Percentiles rank a stretch among this genome's conserved stretches.
Evolutionary conservation across 2,888 invertebrate species (phyloP).

Genomic region (Norana najaformis): DNA sequence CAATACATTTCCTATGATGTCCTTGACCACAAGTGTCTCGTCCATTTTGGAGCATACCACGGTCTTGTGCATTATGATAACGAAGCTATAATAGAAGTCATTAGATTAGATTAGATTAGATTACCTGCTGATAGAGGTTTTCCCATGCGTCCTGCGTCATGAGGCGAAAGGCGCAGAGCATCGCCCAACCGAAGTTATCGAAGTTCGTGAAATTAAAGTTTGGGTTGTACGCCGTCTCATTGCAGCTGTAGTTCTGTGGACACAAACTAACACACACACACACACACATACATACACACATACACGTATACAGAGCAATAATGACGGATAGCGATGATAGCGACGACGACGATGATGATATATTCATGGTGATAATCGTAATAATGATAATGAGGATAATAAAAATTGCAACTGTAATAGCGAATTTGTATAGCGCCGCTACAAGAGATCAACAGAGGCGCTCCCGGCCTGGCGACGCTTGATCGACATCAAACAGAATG

Average conservation of each 20-base stretch:
- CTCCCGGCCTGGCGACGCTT: no score
- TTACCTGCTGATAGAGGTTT: constrained; percentile 90
- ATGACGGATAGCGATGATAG: background rate
- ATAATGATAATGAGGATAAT: no score
- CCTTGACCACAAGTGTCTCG: no score
- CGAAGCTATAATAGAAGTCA: no score
- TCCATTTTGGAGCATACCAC: no score
- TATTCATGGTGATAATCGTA: no score
- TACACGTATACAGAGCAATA: background rate
- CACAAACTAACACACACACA: constrained; percentile 26
- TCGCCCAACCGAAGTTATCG: constrained; percentile 96
- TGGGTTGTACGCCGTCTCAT: constrained; percentile 88
- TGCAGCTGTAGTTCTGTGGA: constrained; percentile 76
- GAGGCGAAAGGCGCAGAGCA: constrained; percentile 92
- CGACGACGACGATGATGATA: no score
- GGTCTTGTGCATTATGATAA: background rate
- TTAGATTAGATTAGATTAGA: background rate
- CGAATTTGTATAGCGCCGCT: no score
- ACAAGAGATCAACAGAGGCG: no score
- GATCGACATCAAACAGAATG: no score
- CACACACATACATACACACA: background rate
- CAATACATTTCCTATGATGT: no score
- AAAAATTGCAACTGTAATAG: no score
- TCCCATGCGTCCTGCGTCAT: constrained; percentile 99
- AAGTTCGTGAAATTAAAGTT: constrained; percentile 97